phyloP scores from a whole-genome alignment of 64 coral and sea anemone species.

The Acropora yongei region DNA sequence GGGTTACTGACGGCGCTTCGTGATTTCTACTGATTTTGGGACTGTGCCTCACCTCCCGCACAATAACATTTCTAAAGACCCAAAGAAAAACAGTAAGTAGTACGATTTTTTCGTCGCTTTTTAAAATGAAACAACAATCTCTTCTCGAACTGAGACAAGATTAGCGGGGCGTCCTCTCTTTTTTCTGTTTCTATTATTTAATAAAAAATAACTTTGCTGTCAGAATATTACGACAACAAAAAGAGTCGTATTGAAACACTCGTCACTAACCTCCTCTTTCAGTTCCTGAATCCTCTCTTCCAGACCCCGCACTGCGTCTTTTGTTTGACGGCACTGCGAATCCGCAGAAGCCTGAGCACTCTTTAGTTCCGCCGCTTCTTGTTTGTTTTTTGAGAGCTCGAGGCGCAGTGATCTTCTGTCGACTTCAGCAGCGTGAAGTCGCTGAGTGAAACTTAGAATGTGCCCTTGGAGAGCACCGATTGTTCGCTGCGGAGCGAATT shows the following conservation, averaged over 20 bases:
- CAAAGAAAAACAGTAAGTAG: too few species aligned
- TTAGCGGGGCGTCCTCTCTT: too few species aligned
- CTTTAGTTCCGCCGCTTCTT: conserved; percentile 70
- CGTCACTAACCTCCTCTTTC: conserved; percentile 76
- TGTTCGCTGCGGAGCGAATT: conserved; percentile 43
- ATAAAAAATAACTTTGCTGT: too few species aligned
- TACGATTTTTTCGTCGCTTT: too few species aligned
- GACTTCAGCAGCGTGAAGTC: conserved; percentile 93
- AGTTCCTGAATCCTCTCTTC: conserved; percentile 87
- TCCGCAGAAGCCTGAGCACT: conserved; percentile 62
- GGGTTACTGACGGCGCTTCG: too few species aligned
- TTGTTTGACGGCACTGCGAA: conserved; percentile 63
- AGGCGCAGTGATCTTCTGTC: conserved; percentile 80
- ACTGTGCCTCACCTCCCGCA: too few species aligned
- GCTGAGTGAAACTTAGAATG: conserved; percentile 90
- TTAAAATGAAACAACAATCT: too few species aligned
- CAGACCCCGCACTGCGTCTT: conserved; percentile 62
- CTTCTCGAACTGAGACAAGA: too few species aligned
- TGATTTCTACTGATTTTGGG: too few species aligned
- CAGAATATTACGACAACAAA: background rate
- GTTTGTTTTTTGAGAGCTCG: conserved; percentile 75
- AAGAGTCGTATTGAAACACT: background rate
- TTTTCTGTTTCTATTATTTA: too few species aligned
- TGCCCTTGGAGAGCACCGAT: conserved; percentile 81
- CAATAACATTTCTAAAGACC: too few species aligned